Percentiles rank a stretch among this genome's conserved stretches.
Evolutionary conservation across 1,140 invertebrate genomes (phyloP).

Genomic region (Palaemon carinicauda): DNA sequence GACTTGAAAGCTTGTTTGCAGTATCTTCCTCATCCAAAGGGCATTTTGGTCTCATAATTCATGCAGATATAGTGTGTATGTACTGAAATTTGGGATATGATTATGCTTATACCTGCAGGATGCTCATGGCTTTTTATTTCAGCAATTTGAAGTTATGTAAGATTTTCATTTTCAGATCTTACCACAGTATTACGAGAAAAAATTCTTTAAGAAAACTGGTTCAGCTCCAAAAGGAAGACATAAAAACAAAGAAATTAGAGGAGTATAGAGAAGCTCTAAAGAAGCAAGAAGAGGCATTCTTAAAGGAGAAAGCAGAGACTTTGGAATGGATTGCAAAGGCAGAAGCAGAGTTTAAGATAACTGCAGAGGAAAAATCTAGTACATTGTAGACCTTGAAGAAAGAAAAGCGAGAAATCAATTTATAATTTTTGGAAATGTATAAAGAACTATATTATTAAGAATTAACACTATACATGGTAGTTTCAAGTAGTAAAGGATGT

Average conservation of each 20-base stretch:
- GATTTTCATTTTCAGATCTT: background rate
- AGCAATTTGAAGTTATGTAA: background rate
- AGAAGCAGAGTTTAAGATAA: conserved; percentile 73
- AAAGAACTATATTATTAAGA: too few relatives aligned
- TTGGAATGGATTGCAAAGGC: conserved; percentile 76
- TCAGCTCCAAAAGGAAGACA: conserved; percentile 57
- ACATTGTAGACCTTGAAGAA: too few relatives aligned
- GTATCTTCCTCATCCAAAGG: background rate
- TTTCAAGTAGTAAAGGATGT: too few relatives aligned
- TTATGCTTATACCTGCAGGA: too few relatives aligned
- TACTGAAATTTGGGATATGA: too few relatives aligned
- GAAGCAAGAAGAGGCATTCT: conserved; percentile 74
- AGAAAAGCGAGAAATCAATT: too few relatives aligned
- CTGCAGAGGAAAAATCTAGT: conserved; percentile 16
- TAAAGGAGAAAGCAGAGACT: conserved; percentile 69
- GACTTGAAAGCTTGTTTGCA: background rate
- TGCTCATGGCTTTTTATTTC: background rate
- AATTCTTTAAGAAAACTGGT: conserved; percentile 17
- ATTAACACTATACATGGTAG: too few relatives aligned
- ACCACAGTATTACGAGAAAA: conserved; percentile 14
- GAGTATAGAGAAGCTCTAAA: conserved; percentile 73
- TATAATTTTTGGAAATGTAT: too few relatives aligned
- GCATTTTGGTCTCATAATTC: too few relatives aligned
- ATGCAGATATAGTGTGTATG: too few relatives aligned
- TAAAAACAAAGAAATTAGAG: conserved; percentile 68